phyloP scores from a whole-genome alignment of 2,888 invertebrate genomes.

The Troides oblongomaculatus region DNA sequence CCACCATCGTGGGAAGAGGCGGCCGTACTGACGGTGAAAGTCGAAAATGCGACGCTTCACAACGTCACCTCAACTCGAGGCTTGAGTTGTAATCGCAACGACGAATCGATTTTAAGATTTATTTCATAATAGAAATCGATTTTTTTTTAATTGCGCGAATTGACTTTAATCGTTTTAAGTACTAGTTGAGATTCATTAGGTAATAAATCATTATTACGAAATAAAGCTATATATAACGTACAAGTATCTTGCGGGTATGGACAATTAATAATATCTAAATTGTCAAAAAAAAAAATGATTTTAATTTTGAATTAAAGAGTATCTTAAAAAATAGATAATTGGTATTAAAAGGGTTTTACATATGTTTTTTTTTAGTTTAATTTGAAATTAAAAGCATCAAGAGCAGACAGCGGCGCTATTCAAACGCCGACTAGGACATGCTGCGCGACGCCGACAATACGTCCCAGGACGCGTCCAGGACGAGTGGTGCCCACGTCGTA shows the following conservation, averaged over 20 bases:
- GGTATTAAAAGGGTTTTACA: background rate
- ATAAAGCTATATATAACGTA: too few species aligned
- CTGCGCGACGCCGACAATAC: constrained; percentile 63
- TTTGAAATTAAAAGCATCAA: constrained; percentile 32
- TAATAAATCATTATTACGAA: too few species aligned
- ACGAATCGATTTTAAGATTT: constrained; percentile 68
- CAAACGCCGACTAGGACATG: constrained; percentile 48
- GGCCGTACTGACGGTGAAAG: constrained; percentile 69
- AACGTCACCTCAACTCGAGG: constrained; percentile 66
- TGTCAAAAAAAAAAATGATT: constrained; percentile 9
- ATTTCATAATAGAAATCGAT: constrained; percentile 54
- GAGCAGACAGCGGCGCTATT: constrained; percentile 40
- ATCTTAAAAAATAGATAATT: constrained; percentile 1
- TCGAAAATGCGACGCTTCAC: constrained; percentile 61
- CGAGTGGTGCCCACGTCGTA: constrained; percentile 32
- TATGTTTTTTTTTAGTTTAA: constrained; percentile 22
- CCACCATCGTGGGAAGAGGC: constrained; percentile 73
- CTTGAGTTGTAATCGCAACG: constrained; percentile 66
- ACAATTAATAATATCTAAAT: background rate
- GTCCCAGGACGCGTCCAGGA: constrained; percentile 50
- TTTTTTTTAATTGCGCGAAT: constrained; percentile 51
- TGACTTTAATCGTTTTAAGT: constrained; percentile 40
- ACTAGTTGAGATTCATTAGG: constrained; percentile 15
- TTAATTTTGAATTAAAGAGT: constrained; percentile 6
- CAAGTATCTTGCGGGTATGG: too few species aligned